phyloP scores from a whole-genome alignment of 2,113 vertebrate species.

The Naja naja region DNA sequence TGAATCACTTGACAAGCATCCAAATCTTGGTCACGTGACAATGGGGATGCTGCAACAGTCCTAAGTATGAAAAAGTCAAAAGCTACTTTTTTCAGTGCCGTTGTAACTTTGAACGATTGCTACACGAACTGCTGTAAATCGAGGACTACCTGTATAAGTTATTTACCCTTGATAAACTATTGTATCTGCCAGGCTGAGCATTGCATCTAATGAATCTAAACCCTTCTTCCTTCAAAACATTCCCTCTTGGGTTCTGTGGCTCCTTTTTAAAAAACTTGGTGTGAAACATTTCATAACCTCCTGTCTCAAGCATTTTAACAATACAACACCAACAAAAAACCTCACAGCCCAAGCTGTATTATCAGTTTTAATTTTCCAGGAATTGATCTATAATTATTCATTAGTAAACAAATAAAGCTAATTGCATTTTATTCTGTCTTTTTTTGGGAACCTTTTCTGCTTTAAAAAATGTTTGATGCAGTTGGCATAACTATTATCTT shows the following conservation, averaged over 20 bases:
- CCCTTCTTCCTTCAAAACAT: not conserved
- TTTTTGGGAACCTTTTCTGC: not conserved
- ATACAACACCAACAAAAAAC: not conserved
- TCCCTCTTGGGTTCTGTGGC: not conserved
- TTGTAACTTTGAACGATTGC: no score
- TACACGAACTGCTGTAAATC: no score
- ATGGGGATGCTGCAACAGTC: no score
- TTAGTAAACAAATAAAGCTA: not conserved
- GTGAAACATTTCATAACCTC: not conserved
- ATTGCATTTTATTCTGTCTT: not conserved
- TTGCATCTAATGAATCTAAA: not conserved
- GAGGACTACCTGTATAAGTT: not conserved
- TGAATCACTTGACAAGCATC: no score
- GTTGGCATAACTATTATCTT: not conserved
- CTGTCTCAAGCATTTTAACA: not conserved
- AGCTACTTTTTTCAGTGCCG: no score
- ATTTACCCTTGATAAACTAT: not conserved
- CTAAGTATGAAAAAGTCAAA: no score
- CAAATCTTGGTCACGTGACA: no score
- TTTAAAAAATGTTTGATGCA: not conserved
- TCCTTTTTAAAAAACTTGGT: not conserved
- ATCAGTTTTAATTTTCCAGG: not conserved
- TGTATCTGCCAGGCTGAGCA: not conserved
- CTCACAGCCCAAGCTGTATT: not conserved
- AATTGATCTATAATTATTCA: not conserved